A percentile compares a stretch with the other conserved stretches of the same genome.
Conservation (phyloP, 1,140 invertebrate genomes). For the Drosophila biarmipes region DNA sequence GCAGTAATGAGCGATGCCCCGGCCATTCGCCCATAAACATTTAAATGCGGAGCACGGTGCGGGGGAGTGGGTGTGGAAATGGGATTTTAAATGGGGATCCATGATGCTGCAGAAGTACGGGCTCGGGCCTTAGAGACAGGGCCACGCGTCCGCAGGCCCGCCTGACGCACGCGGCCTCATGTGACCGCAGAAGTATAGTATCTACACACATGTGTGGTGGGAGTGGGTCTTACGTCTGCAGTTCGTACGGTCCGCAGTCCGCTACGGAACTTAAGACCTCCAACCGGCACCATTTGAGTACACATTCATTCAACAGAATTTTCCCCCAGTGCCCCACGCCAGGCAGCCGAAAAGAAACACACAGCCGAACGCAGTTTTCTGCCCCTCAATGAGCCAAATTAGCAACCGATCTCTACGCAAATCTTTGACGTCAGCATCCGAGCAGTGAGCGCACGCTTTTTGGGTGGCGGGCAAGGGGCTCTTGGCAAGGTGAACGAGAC, state of each 20-base stretch:
- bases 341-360: conserved; percentile 1
- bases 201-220: neutral
- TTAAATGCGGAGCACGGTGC: conserved; percentile 33
- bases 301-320: conserved; percentile 71
- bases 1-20: conserved; percentile 68
- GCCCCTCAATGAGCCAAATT: conserved; percentile 72
- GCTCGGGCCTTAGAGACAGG: conserved; percentile 19
- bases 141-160: conserved; percentile 40
- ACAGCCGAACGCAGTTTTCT: conserved; percentile 32
- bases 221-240: conserved; percentile 26
- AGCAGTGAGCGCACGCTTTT: neutral
- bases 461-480: neutral
- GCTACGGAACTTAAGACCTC: conserved; percentile 1
- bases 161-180: conserved; percentile 77
- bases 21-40: conserved; percentile 51
- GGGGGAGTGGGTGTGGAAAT: conserved; percentile 5
- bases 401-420: conserved; percentile 50
- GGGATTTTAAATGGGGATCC: conserved; percentile 2
- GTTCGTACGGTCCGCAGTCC: neutral
- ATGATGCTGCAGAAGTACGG: conserved; percentile 11
- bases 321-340: conserved; percentile 46
- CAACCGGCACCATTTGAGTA: conserved; percentile 27
- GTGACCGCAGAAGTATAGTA: conserved; percentile 34
- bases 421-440: conserved; percentile 64
- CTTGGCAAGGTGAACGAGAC: conserved; percentile 65